These are phyloP conservation scores for Thecophora atra DNA, from an alignment of 2,888 invertebrate genomes.

Conservation along the genomic window DNA sequence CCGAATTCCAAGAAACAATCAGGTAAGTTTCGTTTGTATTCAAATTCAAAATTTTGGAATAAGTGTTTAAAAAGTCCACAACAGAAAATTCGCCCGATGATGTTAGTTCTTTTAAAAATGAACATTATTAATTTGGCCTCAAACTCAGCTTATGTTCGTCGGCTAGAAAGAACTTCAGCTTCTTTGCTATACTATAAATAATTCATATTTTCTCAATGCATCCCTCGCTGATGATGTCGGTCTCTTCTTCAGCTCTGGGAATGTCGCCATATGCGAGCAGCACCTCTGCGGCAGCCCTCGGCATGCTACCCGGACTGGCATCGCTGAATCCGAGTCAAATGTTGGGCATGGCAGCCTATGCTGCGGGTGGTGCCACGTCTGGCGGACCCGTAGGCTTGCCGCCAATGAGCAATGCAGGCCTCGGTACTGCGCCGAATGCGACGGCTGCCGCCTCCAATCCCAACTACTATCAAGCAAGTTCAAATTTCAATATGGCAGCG, in stretches of 20 bases:
- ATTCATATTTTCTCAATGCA: background rate
- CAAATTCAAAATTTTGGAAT: background rate
- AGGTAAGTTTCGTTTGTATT: too few species aligned
- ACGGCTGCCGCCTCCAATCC: slow-evolving; percentile 42
- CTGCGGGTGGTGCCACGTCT: slow-evolving; percentile 45
- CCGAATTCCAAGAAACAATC: slow-evolving; percentile 38
- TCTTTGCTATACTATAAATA: background rate
- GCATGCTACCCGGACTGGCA: slow-evolving; percentile 46
- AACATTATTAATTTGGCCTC: background rate
- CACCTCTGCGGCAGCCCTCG: slow-evolving; percentile 45
- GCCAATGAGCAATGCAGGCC: slow-evolving; percentile 34
- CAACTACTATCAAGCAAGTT: slow-evolving; percentile 65
- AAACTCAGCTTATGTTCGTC: background rate
- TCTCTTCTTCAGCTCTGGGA: slow-evolving; percentile 42
- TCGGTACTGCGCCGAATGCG: background rate
- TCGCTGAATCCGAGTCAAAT: slow-evolving; percentile 59
- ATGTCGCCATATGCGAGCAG: slow-evolving; percentile 44
- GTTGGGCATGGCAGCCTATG: slow-evolving; percentile 60
- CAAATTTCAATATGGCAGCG: slow-evolving; percentile 71
- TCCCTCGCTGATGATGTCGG: background rate
- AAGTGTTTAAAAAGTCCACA: background rate
- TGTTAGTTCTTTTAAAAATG: background rate
- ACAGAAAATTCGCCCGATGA: background rate
- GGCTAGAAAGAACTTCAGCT: background rate
- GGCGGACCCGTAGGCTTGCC: slow-evolving; percentile 21